Evolutionary conservation across 2,113 vertebrate species (phyloP).

Genomic region (Salminus brasiliensis): DNA sequence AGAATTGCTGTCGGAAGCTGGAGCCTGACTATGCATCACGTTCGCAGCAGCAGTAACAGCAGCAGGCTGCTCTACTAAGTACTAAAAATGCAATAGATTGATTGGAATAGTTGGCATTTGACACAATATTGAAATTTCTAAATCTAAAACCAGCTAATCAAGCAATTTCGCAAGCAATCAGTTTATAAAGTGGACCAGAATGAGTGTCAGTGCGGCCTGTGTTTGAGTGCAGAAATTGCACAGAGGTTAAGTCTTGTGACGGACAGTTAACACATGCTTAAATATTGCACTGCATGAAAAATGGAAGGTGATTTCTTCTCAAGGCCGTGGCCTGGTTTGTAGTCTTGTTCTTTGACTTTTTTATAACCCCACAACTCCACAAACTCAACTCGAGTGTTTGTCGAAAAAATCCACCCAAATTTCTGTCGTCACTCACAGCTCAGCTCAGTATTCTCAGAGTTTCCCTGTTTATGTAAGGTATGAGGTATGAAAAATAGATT

Average conservation of each 20-base stretch:
- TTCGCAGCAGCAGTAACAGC: too few relatives aligned
- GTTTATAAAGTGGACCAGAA: too few relatives aligned
- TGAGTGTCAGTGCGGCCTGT: too few relatives aligned
- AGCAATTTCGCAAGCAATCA: too few relatives aligned
- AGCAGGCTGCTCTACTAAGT: too few relatives aligned
- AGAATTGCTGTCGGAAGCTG: too few relatives aligned
- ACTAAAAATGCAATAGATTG: too few relatives aligned
- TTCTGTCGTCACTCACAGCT: not conserved
- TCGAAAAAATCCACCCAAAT: not conserved
- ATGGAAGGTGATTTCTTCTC: slow-evolving; percentile 2
- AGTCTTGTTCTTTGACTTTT: not conserved
- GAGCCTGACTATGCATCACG: too few relatives aligned
- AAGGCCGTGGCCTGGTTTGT: not conserved
- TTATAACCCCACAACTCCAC: not conserved
- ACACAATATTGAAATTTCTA: too few relatives aligned
- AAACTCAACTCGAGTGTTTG: not conserved
- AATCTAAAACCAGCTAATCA: too few relatives aligned
- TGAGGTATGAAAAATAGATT: slow-evolving; percentile 2
- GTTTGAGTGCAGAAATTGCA: too few relatives aligned
- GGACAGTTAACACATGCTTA: not conserved
- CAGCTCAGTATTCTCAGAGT: not conserved
- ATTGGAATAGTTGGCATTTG: too few relatives aligned
- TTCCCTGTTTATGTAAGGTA: not conserved
- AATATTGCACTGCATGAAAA: not conserved
- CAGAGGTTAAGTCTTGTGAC: not conserved